Percentiles rank a stretch among this genome's conserved stretches.
Conservation (phyloP, 1,140 invertebrate species). For the Drosophila gunungcola region DNA sequence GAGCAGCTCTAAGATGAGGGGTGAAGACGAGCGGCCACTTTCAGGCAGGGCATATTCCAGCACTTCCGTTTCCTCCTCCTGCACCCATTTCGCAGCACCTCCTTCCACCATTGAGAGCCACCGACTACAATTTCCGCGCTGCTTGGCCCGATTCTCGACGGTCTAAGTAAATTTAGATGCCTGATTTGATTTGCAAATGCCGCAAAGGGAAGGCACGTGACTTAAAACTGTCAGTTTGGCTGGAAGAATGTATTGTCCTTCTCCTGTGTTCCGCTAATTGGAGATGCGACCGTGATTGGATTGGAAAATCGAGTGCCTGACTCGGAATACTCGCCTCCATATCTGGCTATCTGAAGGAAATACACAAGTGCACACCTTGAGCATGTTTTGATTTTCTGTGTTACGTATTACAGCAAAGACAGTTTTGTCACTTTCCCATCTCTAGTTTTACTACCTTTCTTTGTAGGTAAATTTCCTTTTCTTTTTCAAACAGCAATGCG, state of each 20-base stretch:
- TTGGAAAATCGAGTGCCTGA: background rate
- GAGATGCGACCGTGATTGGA: conserved; percentile 19
- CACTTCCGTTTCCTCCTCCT: conserved; percentile 42
- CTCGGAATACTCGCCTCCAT: no score
- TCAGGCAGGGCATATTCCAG: conserved; percentile 30
- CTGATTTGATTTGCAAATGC: conserved; percentile 67
- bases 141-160: conserved; percentile 12
- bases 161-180: conserved; percentile 66
- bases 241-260: conserved; percentile 13
- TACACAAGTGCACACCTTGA: no score
- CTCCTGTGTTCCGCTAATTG: background rate
- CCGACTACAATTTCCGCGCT: conserved; percentile 59
- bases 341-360: no score
- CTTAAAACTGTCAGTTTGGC: conserved; percentile 70
- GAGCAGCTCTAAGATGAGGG: conserved; percentile 4
- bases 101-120: conserved; percentile 16
- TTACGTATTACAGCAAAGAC: no score
- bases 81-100: conserved; percentile 17
- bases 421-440: background rate
- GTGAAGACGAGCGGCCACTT: conserved; percentile 11
- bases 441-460: conserved; percentile 2
- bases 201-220: conserved; percentile 59
- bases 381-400: no score
- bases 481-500: conserved; percentile 65
- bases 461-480: conserved; percentile 29